These are phyloP conservation scores for Copidosoma aretas DNA, from an alignment of 2,888 invertebrate species.

Conservation along the genomic window DNA sequence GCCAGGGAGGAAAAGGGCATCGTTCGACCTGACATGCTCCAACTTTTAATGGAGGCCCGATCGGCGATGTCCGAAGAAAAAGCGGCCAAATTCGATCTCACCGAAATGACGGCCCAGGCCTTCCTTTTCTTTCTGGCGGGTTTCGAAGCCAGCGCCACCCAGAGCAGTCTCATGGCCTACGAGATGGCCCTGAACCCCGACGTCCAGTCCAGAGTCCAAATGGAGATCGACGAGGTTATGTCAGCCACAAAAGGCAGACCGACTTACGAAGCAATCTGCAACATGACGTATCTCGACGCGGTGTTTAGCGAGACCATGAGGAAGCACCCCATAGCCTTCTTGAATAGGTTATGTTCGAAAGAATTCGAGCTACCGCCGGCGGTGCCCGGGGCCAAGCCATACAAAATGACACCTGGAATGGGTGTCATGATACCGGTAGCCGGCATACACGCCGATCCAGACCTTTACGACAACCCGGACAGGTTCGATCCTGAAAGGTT, in stretches of 20 bases:
- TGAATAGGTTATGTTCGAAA: conserved; percentile 55
- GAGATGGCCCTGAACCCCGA: conserved; percentile 47
- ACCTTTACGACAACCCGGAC: conserved; percentile 57
- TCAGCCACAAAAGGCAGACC: conserved; percentile 16
- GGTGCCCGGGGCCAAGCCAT: conserved; percentile 51
- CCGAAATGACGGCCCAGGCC: conserved; percentile 60
- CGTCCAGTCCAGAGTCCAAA: conserved; percentile 48
- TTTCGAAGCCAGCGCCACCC: conserved; percentile 49
- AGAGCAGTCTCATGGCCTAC: conserved; percentile 47
- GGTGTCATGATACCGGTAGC: conserved; percentile 54
- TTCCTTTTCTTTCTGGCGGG: conserved; percentile 50
- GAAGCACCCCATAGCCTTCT: conserved; percentile 48
- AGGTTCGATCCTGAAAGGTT: conserved; percentile 61
- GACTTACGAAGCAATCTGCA: conserved; percentile 22
- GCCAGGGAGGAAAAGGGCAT: conserved; percentile 47
- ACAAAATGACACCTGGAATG: conserved; percentile 51
- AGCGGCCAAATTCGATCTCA: conserved; percentile 39
- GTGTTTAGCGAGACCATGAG: conserved; percentile 50
- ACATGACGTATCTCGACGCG: conserved; percentile 28
- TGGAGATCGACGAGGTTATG: conserved; percentile 64
- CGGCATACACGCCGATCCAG: conserved; percentile 57
- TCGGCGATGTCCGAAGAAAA: conserved; percentile 33
- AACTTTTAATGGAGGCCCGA: conserved; percentile 65
- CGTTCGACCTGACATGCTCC: conserved; percentile 67
- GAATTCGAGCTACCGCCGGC: conserved; percentile 55